Percentiles rank a stretch among this genome's conserved stretches.
These are phyloP conservation scores for Mesorhabditis sp. DNA, from an alignment of 2,888 invertebrate species.

Conservation along the genomic window DNA sequence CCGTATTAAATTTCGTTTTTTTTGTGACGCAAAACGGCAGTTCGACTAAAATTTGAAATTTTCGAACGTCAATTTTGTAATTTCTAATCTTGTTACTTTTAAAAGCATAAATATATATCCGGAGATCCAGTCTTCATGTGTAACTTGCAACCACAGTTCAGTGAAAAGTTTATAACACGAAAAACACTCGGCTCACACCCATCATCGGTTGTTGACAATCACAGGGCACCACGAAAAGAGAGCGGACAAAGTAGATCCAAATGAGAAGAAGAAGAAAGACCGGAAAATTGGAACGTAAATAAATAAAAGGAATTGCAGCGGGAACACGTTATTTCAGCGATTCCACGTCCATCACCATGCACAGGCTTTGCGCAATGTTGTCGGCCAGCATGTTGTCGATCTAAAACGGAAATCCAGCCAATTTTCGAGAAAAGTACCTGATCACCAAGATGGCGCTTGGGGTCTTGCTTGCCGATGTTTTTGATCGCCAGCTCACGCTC, in stretches of 20 bases:
- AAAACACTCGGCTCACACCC: too few species aligned
- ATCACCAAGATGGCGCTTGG: conserved; percentile 96
- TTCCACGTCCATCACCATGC: conserved; percentile 37
- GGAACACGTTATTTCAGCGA: conserved; percentile 28
- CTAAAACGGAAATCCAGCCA: conserved; percentile 5
- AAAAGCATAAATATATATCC: too few species aligned
- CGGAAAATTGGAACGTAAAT: neutral
- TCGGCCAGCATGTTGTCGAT: conserved; percentile 41
- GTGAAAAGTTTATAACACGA: too few species aligned
- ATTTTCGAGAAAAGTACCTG: conserved; percentile 62
- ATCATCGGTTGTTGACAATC: too few species aligned
- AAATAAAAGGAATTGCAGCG: neutral
- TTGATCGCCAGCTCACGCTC: conserved; percentile 97
- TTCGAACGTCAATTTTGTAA: too few species aligned
- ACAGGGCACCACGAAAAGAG: neutral
- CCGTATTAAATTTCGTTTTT: too few species aligned
- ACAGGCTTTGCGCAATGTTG: conserved; percentile 43
- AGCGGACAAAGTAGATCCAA: neutral
- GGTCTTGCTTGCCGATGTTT: conserved; percentile 91
- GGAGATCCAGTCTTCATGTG: too few species aligned
- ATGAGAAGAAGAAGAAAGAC: neutral
- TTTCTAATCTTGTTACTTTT: too few species aligned
- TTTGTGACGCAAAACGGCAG: too few species aligned
- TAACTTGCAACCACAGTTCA: too few species aligned
- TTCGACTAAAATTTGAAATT: too few species aligned